Evolutionary conservation across 2,888 invertebrate species (phyloP).

Genomic region (Orchesella flavescens): DNA sequence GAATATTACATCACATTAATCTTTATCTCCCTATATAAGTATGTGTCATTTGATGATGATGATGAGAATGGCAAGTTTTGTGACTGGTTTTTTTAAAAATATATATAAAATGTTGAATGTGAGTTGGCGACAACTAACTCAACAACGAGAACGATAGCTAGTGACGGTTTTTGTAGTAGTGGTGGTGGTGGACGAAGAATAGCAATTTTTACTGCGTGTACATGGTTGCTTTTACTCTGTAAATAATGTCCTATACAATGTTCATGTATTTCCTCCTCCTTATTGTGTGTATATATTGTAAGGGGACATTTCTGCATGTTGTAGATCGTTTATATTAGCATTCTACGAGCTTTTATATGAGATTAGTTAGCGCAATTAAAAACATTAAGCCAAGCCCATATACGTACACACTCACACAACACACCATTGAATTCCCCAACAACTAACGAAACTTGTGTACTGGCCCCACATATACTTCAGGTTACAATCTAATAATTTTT

Average conservation of each 20-base stretch:
- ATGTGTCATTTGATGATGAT: conserved; percentile 47
- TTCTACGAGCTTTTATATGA: conserved; percentile 39
- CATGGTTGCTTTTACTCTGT: conserved; percentile 10
- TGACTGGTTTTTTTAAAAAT: conserved; percentile 43
- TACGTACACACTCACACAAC: conserved; percentile 15
- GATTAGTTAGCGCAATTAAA: conserved; percentile 55
- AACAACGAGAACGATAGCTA: not conserved
- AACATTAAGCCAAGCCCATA: conserved; percentile 48
- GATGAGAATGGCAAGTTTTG: conserved; percentile 47
- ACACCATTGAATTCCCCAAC: too few species aligned
- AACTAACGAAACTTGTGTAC: not conserved
- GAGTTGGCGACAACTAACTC: conserved; percentile 42
- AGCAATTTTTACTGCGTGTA: conserved; percentile 24
- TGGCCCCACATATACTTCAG: conserved; percentile 2
- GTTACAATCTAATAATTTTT: not conserved
- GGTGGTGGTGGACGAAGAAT: conserved; percentile 23
- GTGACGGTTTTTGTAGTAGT: conserved; percentile 28
- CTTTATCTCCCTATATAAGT: conserved; percentile 44
- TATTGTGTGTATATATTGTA: not conserved
- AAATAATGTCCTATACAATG: conserved; percentile 18
- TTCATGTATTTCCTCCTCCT: conserved; percentile 20
- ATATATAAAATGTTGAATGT: not conserved
- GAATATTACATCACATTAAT: conserved; percentile 43
- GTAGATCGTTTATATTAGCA: conserved; percentile 43
- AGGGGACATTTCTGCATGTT: conserved; percentile 12